Conservation (phyloP, 2,888 invertebrate genomes). For the Eugnorisma glareosa region DNA sequence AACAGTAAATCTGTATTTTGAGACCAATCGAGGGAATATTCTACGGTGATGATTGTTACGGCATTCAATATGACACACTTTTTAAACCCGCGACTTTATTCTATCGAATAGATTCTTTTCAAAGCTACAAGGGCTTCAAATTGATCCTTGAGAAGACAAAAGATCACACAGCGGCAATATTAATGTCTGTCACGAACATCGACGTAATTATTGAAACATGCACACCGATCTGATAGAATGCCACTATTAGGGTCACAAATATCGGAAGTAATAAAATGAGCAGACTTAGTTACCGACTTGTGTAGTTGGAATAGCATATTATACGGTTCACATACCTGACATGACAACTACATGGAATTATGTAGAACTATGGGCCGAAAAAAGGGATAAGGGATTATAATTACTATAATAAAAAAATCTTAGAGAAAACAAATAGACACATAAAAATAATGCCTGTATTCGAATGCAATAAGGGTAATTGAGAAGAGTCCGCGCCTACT, state of each 20-base stretch:
- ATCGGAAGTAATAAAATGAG: neutral
- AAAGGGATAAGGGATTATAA: neutral
- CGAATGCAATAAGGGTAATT: too few species aligned
- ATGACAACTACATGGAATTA: neutral
- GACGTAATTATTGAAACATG: neutral
- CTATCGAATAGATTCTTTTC: neutral
- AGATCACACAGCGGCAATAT: neutral
- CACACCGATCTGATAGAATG: neutral
- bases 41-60: neutral
- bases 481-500: too few species aligned
- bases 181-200: neutral
- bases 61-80: neutral
- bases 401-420: neutral
- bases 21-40: neutral
- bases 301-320: neutral
- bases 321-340: neutral
- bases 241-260: neutral
- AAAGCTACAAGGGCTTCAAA: neutral
- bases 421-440: neutral
- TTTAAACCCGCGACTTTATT: neutral
- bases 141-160: neutral
- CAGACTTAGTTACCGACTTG: neutral
- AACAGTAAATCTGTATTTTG: conserved; percentile 13
- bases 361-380: neutral
- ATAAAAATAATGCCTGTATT: neutral